These are phyloP conservation scores for Smutsia gigantea DNA, from an alignment of 2,797 vertebrate species.

Conservation along the genomic window DNA sequence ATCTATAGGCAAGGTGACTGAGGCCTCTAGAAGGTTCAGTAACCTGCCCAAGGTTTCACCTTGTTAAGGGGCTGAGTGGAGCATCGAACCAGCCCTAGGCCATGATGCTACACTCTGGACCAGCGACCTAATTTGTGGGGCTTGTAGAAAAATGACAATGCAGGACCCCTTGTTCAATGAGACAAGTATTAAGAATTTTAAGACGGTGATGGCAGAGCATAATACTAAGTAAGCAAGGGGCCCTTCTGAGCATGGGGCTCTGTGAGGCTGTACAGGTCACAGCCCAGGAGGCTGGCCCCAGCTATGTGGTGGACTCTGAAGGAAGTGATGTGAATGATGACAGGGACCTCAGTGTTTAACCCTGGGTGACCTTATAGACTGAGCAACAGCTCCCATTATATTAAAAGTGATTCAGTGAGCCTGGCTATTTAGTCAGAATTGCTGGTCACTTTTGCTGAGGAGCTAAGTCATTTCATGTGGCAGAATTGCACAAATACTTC, in stretches of 20 bases:
- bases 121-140: too few relatives aligned
- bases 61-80: neutral
- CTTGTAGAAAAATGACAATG: neutral
- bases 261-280: fast-evolving
- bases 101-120: fast-evolving
- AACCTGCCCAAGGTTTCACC: neutral
- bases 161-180: too few relatives aligned
- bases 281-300: fast-evolving
- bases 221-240: neutral
- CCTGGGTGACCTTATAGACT: neutral
- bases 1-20: neutral
- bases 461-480: neutral
- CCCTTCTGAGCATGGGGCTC: neutral
- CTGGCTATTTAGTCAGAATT: neutral
- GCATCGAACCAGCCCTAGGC: neutral
- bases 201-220: neutral
- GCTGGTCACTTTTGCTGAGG: neutral
- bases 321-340: neutral
- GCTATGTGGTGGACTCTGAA: neutral
- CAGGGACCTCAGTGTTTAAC: fast-evolving
- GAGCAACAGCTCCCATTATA: neutral
- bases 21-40: neutral
- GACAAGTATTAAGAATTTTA: neutral
- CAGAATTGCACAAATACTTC: neutral
- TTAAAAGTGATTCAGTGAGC: neutral